Evolutionary conservation across 2,797 vertebrate species (phyloP).

Genomic region (Enteromius argenteus): DNA sequence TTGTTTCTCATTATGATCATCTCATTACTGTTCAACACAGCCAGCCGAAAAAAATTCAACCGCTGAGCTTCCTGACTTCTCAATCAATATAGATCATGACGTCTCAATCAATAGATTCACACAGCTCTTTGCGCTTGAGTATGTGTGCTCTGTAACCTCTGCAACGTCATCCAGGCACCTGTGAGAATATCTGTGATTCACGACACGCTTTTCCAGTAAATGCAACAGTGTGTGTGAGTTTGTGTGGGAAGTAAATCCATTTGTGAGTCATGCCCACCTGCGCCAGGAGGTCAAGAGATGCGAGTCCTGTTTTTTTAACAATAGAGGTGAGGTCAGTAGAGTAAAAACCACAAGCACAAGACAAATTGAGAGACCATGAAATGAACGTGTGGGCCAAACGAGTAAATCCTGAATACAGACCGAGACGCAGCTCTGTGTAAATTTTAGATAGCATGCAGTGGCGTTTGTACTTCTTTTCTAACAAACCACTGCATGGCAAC

Average conservation of each 20-base stretch:
- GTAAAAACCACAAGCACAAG: slow-evolving; percentile 36
- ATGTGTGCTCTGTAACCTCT: slow-evolving; percentile 1
- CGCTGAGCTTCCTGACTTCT: slow-evolving; percentile 2
- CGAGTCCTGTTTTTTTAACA: slow-evolving; percentile 11
- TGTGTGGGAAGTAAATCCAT: slow-evolving; percentile 22
- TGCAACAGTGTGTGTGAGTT: neutral
- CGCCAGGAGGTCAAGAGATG: slow-evolving; percentile 36
- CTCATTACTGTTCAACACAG: slow-evolving; percentile 20
- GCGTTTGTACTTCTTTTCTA: slow-evolving; percentile 52
- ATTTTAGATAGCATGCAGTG: slow-evolving; percentile 17
- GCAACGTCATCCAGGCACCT: slow-evolving; percentile 38
- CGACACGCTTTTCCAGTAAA: slow-evolving; percentile 15
- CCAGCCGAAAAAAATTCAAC: slow-evolving; percentile 20
- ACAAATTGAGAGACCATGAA: slow-evolving; percentile 4
- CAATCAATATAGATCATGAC: slow-evolving; percentile 41
- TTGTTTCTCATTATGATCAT: neutral
- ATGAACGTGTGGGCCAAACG: neutral
- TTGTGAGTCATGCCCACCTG: slow-evolving; percentile 56
- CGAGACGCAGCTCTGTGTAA: neutral
- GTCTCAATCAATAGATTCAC: slow-evolving; percentile 29
- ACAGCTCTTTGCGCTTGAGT: neutral
- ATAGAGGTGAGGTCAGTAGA: slow-evolving; percentile 31
- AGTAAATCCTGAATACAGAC: neutral
- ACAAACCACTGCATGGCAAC: slow-evolving; percentile 76
- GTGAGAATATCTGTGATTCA: slow-evolving; percentile 31